Conservation (phyloP, 2,113 vertebrate genomes). For the Callospermophilus lateralis region DNA sequence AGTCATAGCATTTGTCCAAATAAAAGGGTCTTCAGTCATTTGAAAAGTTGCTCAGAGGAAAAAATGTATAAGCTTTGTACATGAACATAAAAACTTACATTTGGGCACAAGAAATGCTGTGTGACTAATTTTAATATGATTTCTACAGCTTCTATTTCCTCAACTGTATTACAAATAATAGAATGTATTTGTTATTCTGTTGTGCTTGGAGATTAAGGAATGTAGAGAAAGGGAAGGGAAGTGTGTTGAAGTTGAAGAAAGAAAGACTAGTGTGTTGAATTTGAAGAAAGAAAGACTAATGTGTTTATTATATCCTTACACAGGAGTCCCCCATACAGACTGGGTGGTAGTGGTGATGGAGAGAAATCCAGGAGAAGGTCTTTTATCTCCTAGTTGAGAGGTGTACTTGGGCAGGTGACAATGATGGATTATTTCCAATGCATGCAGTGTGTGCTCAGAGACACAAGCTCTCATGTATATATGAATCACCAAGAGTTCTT, state of each 20-base stretch:
- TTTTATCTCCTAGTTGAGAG: neutral
- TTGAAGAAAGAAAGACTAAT: neutral
- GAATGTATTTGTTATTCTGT: neutral
- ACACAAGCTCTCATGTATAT: neutral
- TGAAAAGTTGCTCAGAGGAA: neutral
- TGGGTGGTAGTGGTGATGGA: neutral
- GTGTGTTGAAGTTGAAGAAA: neutral
- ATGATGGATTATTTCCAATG: neutral
- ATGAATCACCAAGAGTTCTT: neutral
- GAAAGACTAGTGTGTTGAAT: fast-evolving
- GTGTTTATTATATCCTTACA: neutral
- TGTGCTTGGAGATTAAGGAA: neutral
- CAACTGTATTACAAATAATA: neutral
- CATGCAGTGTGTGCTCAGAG: neutral
- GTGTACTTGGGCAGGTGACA: neutral
- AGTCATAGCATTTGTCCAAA: neutral
- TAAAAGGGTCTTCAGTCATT: neutral
- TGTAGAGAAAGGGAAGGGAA: neutral
- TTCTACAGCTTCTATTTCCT: slow-evolving; percentile 2
- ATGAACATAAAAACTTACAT: neutral
- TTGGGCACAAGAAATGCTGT: neutral
- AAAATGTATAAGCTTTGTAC: neutral
- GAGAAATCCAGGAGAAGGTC: neutral
- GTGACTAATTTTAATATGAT: neutral
- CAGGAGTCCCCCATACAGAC: neutral